Base-by-base conservation (phyloP, 1,140 invertebrate genomes). In the silkworm (Bombyx mori) region DNA sequence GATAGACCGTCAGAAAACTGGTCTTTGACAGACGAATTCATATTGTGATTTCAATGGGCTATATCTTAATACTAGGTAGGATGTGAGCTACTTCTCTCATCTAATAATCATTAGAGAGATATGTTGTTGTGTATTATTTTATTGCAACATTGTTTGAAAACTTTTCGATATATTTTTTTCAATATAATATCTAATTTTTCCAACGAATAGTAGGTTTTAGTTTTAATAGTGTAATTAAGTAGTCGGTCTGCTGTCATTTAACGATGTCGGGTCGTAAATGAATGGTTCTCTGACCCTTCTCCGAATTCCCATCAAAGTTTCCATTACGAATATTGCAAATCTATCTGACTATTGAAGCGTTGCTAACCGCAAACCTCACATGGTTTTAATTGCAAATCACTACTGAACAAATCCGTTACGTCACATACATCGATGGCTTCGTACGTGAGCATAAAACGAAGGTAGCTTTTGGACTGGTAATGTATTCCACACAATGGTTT, bases 321-420 rank as follows among this genome's bases (percentile, higher is more conserved):
- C 57, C 52, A 64, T 64, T 56, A 60, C 62, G 62, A 60, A 64
- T 58, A 65, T 62, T 60, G 44, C 62, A 51, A 62, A 65, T 63
- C 48, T 55, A 50, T 61, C 52, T 56, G 58, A 62, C 63, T 52
- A 65, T 65, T 63, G 52, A 62, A 45, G 62, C 63, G 61, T 63
- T 46, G 44, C 49, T 65, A 55, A 58, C 54, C 57, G 61, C 60
- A 63, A 60, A 60, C 61, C 60, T 56, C 22, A 50, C 42, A 56
- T 62, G 60, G 51, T 57, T 54, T 59, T 58, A 63, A 67, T 67
- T 61, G 57, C 58, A 61, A 63, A 60, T 61, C 61, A 58, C 58
- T 50, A 57, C 52, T 50, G 7, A 43, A 18, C 8, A 8, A 51
- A 22, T 48, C 18, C 43, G 26, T 7, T 26, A 44, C 22, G 46